phyloP scores from a whole-genome alignment of 2,113 vertebrate genomes.

The Phylloscopus whistleri region DNA sequence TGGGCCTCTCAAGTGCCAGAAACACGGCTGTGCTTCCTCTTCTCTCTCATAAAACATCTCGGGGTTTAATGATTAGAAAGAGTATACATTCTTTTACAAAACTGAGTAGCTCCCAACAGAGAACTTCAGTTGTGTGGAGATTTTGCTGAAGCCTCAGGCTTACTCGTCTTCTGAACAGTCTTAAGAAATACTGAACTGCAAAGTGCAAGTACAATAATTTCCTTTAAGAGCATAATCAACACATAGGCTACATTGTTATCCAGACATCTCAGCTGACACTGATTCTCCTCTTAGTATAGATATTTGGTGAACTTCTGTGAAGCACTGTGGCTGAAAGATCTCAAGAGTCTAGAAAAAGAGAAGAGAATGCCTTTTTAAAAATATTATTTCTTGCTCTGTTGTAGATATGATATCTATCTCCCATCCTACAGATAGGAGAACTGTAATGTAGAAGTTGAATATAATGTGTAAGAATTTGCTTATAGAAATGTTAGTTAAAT shows the following conservation, averaged over 20 bases:
- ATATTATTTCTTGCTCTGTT: not conserved
- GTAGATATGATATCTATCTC: not conserved
- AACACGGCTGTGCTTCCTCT: not conserved
- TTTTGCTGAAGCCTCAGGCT: not conserved
- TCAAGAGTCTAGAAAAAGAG: not conserved
- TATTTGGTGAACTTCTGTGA: not conserved
- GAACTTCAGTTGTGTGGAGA: not conserved
- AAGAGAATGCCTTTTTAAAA: not conserved
- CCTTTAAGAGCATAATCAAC: not conserved
- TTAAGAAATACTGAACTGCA: not conserved
- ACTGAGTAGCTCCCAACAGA: not conserved
- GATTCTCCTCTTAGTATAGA: not conserved
- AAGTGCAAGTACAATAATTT: not conserved
- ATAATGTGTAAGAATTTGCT: not conserved
- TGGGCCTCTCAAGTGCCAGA: not conserved
- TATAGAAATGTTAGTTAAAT: not conserved
- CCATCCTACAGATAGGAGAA: not conserved
- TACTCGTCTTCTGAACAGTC: not conserved
- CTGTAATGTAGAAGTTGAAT: not conserved
- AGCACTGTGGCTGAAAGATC: not conserved
- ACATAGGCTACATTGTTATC: not conserved
- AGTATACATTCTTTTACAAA: not conserved
- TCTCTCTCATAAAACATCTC: not conserved
- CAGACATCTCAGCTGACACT: not conserved
- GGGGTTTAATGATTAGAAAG: not conserved